Conservation (phyloP, 2,888 invertebrate genomes). For the Callinectes sapidus region DNA sequence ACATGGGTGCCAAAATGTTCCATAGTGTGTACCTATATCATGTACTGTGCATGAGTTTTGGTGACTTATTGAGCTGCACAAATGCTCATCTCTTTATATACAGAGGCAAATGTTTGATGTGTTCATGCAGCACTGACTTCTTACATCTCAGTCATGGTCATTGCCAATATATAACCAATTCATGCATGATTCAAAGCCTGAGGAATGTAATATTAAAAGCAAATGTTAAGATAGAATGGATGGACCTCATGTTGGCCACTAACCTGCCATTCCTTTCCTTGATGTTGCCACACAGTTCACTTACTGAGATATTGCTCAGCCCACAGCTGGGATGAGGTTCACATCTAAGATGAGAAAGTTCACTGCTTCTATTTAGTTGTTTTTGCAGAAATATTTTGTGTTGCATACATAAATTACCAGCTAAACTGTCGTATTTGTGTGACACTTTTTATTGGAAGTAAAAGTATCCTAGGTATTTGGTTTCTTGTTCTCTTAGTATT, state of each 20-base stretch:
- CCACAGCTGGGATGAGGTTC: too few relatives aligned
- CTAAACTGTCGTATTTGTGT: background rate
- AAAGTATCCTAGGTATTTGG: background rate
- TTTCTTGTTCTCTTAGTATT: background rate
- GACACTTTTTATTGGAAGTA: background rate
- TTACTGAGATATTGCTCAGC: too few relatives aligned
- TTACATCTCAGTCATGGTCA: background rate
- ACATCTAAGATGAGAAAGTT: background rate
- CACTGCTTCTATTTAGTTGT: background rate
- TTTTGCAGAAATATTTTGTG: background rate
- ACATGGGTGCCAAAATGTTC: slow-evolving; percentile 17
- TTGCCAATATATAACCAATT: too few relatives aligned
- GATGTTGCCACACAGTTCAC: too few relatives aligned
- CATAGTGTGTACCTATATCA: background rate
- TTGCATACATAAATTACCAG: background rate
- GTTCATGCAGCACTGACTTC: background rate
- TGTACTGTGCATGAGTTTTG: background rate
- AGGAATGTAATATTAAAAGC: too few relatives aligned
- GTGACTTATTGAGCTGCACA: background rate
- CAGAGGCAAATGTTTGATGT: background rate
- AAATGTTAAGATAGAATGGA: too few relatives aligned
- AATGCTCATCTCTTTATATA: background rate
- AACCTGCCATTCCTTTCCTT: too few relatives aligned
- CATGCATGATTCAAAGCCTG: too few relatives aligned
- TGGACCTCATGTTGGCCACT: too few relatives aligned